These are phyloP conservation scores for Coenonympha arcania DNA, from an alignment of 2,888 invertebrate species.

Conservation along the genomic window DNA sequence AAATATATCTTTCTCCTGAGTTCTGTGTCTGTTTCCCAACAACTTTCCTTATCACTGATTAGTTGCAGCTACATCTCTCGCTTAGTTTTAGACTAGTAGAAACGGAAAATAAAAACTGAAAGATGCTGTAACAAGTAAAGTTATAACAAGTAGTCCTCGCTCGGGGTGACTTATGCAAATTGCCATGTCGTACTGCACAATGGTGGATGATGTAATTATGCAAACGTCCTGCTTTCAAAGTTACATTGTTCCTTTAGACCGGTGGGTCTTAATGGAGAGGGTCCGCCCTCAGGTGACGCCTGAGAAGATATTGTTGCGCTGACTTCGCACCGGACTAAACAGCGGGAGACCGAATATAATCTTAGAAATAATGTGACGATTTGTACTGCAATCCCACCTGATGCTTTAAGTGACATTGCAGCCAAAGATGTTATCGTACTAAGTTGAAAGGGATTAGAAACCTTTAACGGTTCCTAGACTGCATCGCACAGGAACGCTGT, in stretches of 20 bases:
- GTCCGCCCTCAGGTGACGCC: background rate
- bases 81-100: background rate
- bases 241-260: slow-evolving; percentile 3
- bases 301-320: background rate
- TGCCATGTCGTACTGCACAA: slow-evolving; percentile 6
- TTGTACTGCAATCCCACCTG: no score
- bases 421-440: no score
- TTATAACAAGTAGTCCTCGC: background rate
- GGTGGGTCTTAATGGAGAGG: background rate
- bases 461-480: no score
- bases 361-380: no score
- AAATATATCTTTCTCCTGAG: no score
- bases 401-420: no score
- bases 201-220: slow-evolving; percentile 11
- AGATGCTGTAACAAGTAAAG: background rate
- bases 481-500: no score
- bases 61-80: background rate
- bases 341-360: no score
- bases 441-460: no score
- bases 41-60: background rate
- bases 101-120: background rate
- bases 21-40: no score
- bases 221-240: slow-evolving; percentile 3
- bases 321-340: no score
- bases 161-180: slow-evolving; percentile 10